These are phyloP conservation scores for Thymallus thymallus DNA, from an alignment of 2,113 vertebrate species.

Conservation along the genomic window DNA sequence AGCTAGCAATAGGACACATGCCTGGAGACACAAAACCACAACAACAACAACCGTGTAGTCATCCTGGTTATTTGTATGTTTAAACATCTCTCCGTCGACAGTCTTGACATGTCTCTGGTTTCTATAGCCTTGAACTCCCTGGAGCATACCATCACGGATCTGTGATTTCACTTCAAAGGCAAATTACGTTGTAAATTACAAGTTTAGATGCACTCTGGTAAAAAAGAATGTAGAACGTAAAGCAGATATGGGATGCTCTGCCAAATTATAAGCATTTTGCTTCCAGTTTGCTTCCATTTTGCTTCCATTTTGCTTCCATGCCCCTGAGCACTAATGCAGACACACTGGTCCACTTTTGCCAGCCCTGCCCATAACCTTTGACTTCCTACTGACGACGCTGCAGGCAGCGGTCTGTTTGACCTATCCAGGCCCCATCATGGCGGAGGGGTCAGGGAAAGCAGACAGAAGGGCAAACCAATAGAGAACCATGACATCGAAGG, in stretches of 20 bases:
- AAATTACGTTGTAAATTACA: constrained; percentile 21
- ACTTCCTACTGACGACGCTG: not conserved
- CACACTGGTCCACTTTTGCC: constrained; percentile 4
- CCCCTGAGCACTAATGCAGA: not conserved
- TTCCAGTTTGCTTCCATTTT: too few species aligned
- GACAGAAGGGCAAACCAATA: constrained; percentile 10
- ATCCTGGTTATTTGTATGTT: constrained; percentile 27
- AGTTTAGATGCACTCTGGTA: constrained; percentile 14
- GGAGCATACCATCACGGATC: constrained; percentile 35
- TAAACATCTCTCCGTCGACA: constrained; percentile 35
- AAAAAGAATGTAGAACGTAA: constrained; percentile 15
- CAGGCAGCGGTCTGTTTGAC: not conserved
- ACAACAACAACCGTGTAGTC: too few species aligned
- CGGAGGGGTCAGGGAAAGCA: constrained; percentile 6
- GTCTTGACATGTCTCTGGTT: constrained; percentile 31
- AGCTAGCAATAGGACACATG: constrained; percentile 11
- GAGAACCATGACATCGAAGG: constrained; percentile 1
- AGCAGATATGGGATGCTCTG: constrained; percentile 14
- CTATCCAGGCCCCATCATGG: not conserved
- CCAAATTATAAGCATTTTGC: not conserved
- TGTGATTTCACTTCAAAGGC: constrained; percentile 26
- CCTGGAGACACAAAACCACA: constrained; percentile 18
- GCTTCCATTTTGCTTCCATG: not conserved
- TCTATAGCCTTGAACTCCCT: constrained; percentile 32
- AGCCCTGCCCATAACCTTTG: constrained; percentile 8